Evolutionary conservation across 2,888 invertebrate species (phyloP), one percentile per base, ranked within the genome.

Genomic region (Pherbina coryleti): DNA sequence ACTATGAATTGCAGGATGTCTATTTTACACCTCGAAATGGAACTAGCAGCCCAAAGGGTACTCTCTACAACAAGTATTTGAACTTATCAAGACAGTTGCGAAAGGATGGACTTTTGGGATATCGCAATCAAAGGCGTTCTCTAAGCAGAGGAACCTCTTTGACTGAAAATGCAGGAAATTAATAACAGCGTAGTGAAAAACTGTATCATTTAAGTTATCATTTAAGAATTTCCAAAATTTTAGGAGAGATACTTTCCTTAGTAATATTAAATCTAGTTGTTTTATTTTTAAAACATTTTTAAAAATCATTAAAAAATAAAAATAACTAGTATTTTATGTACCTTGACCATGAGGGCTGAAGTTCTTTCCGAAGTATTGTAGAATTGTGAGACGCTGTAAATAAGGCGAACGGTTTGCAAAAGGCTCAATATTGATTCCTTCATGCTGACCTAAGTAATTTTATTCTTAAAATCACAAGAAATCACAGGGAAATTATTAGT

Each of bases 281-380:
- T 31, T 31, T 31, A 31, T 5, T 31, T 31, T 31, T 31, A 31
- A n/a, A n/a, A n/a, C 5, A 4, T 31, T 31, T 62, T 17, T 9
- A 62, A 1, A 25, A 28, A 28, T 28, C 8, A 9, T 22, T 62
- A 25, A 75, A 51, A 66, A n/a, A 57, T 17, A 22, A 5, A 11
- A 34, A 34, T 9, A 17, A 57, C 11, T 22, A 1, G 51, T 53
- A 14, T 22, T 8, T 67, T 11, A 81, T 84, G 82, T 89, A 95
- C 95, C 92, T 98, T 98, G 62, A 98, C 97, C 95, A 98, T 97
- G 19, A 98, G 91, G 0, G 98, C 97, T 0, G 98, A 98, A 78
- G 98, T 98, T 84, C 98, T 93, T 90, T 98, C 98, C 0, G 98
- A 97, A 0, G 98, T 98, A 86, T 98, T 98, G 88, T 98, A 98